Evolutionary conservation across 2,797 vertebrate species (phyloP), one percentile per base, ranked within the genome.

Genomic region (Brachymystax lenok): DNA sequence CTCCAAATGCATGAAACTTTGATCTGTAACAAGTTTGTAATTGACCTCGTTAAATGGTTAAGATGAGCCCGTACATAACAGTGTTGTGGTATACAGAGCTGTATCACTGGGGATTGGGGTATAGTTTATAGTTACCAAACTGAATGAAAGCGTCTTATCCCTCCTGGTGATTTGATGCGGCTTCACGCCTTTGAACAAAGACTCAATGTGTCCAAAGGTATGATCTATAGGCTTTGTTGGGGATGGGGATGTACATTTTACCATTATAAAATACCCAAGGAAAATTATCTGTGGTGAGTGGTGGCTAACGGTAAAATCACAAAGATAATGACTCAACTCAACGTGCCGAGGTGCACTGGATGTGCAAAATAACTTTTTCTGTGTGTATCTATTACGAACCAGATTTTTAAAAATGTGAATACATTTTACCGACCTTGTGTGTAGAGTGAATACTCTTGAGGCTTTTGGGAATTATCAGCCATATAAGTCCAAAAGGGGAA

Each of bases 21-120:
- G 74, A 91, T 91, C 91, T 87, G 83, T 84, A 87, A 85, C 74
- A 80, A 88, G 83, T 90, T 89, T 86, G 85, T 77, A 92, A 88
- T 89, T 87, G 86, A 89, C 79, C 86, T 86, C 77, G 82, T 86
- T 85, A 87, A 87, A 82, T 72, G 79, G 83, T 86, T 82, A 76
- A 74, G 73, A 17, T 17, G 73, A 73, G 82, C 80, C 69, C 10
- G 17, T 84, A 79, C 46, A 30, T 66, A 69, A 79, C 88, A 80
- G n/a, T 85, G 82, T 82, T 88, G 87, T 14, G 86, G 88, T 79
- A 82, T 12, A 52, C 69, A 8, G 51, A 63, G 79, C 80, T 84
- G 80, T 74, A 82, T 86, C 90, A 80, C 77, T 71, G 86, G 87
- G 82, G 75, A 84, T 88, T 70, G 51, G 82, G 79, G 77, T 83